Evolutionary conservation across 2,113 vertebrate species (phyloP).

Genomic region (Rhabdornis inornatus): DNA sequence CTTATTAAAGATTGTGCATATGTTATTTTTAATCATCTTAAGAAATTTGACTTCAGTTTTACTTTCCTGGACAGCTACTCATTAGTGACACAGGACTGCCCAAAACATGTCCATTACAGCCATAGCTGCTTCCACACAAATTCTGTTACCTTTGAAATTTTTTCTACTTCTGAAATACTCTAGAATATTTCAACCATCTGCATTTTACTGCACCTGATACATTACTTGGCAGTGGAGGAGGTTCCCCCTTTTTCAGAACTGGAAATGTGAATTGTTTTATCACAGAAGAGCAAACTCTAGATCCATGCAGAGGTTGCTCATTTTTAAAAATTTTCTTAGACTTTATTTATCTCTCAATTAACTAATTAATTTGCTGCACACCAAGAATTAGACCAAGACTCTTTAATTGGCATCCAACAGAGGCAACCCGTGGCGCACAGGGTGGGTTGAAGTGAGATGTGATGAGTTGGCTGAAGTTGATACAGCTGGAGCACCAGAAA

Average conservation of each 20-base stretch:
- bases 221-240: neutral
- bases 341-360: neutral
- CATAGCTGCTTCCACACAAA: neutral
- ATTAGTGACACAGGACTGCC: neutral
- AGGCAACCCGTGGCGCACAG: rapidly evolving
- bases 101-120: neutral
- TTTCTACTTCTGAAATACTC: neutral
- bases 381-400: neutral
- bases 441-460: rapidly evolving
- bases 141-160: neutral
- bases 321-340: neutral
- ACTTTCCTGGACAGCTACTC: neutral
- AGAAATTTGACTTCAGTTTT: neutral
- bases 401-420: neutral
- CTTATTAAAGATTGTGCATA: neutral
- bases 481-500: neutral
- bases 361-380: neutral
- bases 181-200: neutral
- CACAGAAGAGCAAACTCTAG: neutral
- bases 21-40: neutral
- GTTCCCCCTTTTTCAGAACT: neutral
- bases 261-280: neutral
- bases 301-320: neutral
- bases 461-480: neutral
- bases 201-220: neutral